phyloP scores from a whole-genome alignment of 2,113 vertebrate species.

The Leucopternis melanops region DNA sequence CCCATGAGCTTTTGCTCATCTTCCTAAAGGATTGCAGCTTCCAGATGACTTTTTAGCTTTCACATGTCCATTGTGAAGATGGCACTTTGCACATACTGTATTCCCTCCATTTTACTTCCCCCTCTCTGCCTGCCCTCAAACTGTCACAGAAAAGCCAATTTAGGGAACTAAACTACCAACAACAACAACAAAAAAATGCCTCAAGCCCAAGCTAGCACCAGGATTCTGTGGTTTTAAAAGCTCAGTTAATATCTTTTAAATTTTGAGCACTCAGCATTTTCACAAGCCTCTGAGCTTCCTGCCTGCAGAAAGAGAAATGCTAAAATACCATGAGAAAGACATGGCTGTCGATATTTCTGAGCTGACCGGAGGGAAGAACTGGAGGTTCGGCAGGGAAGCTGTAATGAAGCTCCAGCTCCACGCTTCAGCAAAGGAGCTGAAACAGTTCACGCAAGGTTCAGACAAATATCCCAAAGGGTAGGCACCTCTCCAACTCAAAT shows the following conservation, averaged over 20 bases:
- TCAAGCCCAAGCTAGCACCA: neutral
- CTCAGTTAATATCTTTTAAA: neutral
- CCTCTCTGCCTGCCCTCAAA: neutral
- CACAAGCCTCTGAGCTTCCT: neutral
- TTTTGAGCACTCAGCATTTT: neutral
- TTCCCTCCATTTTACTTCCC: neutral
- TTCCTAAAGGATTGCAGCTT: neutral
- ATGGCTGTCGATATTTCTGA: neutral
- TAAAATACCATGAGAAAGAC: neutral
- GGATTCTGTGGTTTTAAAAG: neutral
- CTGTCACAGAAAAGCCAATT: neutral
- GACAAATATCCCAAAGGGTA: neutral
- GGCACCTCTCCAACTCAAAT: slow-evolving; percentile 8
- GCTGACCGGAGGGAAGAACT: neutral
- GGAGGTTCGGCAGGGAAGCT: neutral
- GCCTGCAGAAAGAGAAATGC: neutral
- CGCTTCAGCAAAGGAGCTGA: neutral
- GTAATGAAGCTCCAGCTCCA: neutral
- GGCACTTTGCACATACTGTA: too few species aligned
- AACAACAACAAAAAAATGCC: neutral
- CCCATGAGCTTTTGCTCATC: neutral
- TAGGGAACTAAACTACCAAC: neutral
- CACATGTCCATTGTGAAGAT: neutral
- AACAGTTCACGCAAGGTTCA: slow-evolving; percentile 14
- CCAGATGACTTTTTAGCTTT: neutral